Evolutionary conservation across 2,888 invertebrate species (phyloP), one percentile per base, ranked within the genome.

Genomic region (Camponotus fellah): DNA sequence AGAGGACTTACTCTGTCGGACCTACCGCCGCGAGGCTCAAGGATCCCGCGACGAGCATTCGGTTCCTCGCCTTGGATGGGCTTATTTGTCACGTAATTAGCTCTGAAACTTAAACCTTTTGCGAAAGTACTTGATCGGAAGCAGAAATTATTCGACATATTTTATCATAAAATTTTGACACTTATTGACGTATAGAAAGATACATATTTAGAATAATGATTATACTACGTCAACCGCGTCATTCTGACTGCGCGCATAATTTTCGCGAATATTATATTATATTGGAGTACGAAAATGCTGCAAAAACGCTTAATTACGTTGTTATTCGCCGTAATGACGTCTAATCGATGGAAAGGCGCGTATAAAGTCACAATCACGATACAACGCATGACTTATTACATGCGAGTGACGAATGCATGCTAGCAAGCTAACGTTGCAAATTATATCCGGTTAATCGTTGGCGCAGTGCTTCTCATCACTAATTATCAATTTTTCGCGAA

Each of bases 261-360:
- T 71, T 56, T 21, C 53, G 81, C 64, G 53, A 49, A 74, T 12
- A 43, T n/a, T 17, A 21, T 65, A 49, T 80, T 77, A 56, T 8
- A 4, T 49, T 80, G n/a, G 32, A 37, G 17, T 26, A 69, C 69
- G 65, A 82, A 46, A 66, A 64, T 65, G 46, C 64, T n/a, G 12
- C 82, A 90, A 89, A 91, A 91, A 90, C 82, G 71, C 32, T 80
- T 89, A 90, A 90, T 91, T 88, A 86, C 83, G 66, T 68, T 68
- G 86, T 89, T 91, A 90, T 79, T 79, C 88, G 91, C 85, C 82
- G 69, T 87, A 86, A 89, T 91, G 86, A 90, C 84, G 76, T 89
- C 86, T 90, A 89, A 91, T 86, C 89, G 85, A 66, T 76, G 21
- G 72, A 74, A 76, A 82, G 68, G 79, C 65, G 43, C 43, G 79